These are phyloP conservation scores for Poeciliopsis prolifica DNA, from an alignment of 2,113 vertebrate genomes.

Conservation along the genomic window DNA sequence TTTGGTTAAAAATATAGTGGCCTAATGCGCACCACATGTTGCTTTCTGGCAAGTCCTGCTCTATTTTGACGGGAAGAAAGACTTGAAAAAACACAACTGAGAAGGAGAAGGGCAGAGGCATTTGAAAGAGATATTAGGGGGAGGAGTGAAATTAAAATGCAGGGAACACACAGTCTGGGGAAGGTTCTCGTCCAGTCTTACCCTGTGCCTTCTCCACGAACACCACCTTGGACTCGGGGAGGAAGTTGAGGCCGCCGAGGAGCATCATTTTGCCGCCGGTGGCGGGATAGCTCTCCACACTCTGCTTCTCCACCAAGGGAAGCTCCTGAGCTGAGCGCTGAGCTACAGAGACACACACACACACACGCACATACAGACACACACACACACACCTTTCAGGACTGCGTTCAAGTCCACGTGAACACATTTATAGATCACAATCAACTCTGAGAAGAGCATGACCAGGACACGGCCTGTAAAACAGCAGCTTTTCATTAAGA, in stretches of 20 bases:
- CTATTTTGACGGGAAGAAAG: slow-evolving; percentile 80
- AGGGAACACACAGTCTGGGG: slow-evolving; percentile 35
- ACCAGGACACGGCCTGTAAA: slow-evolving; percentile 37
- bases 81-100: slow-evolving; percentile 51
- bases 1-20: slow-evolving; percentile 85
- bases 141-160: slow-evolving; percentile 35
- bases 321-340: slow-evolving; percentile 97
- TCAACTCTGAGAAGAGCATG: slow-evolving; percentile 38
- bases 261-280: slow-evolving; percentile 93
- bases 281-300: slow-evolving; percentile 88
- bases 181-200: slow-evolving; percentile 63
- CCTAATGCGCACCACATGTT: slow-evolving; percentile 84
- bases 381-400: slow-evolving; percentile 26
- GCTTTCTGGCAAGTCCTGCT: slow-evolving; percentile 72
- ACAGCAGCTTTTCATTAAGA: slow-evolving; percentile 52
- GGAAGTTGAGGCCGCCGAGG: slow-evolving; percentile 93
- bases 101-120: slow-evolving; percentile 39
- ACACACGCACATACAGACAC: slow-evolving; percentile 5
- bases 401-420: slow-evolving; percentile 10
- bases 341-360: slow-evolving; percentile 74
- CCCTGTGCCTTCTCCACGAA: slow-evolving; percentile 98
- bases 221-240: slow-evolving; percentile 96
- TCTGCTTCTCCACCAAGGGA: slow-evolving; percentile 97
- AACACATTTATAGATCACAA: slow-evolving; percentile 43
- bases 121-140: slow-evolving; percentile 47